Evolutionary conservation across 2,113 vertebrate species (phyloP), one percentile per base, ranked within the genome.

Genomic region (Bucco capensis): DNA sequence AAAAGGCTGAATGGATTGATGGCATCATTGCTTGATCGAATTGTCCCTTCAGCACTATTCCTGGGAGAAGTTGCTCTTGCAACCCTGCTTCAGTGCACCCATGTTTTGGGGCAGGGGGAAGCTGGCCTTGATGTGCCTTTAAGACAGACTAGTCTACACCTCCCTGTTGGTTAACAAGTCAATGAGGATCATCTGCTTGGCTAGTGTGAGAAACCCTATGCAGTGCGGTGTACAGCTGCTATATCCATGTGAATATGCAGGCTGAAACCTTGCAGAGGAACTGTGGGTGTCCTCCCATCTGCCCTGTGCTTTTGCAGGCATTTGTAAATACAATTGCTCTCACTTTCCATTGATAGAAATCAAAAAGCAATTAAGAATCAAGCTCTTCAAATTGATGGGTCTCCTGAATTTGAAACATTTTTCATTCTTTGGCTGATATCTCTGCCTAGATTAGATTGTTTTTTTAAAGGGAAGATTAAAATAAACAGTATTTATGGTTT

Each of bases 401-500:
- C 66, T 87, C 70, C 66, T 92, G 88, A 89, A 75, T 80, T 89
- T 65, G 81, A 94, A 91, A 79, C 84, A 49, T 92, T 94, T 90
- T 86, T 81, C 53, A 86, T 94, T 87, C 89, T 95, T 91, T 86
- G 72, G 54, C 56, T 88, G 54, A 80, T 94, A 83, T 76, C 84
- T 16, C 51, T 71, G 72, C 53, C 50, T 92, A 93, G 88, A 95
- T 96, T 86, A 96, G 93, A 93, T 94, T 88, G 88, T 88, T 92
- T 91, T 92, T 90, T 90, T 83, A 57, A 95, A 92, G 56, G 25
- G 78, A 69, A 78, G 85, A 81, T 94, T 86, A 94, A 95, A 94
- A 94, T 86, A 93, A 92, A 94, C 83, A 94, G 58, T 89, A 92
- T 93, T 96, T 96, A 93, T 92, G 88, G 58, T 85, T 93, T 96